A percentile compares a stretch with the other conserved stretches of the same genome.
phyloP scores from a whole-genome alignment of 2,113 vertebrate species.

The Pitta sordida region DNA sequence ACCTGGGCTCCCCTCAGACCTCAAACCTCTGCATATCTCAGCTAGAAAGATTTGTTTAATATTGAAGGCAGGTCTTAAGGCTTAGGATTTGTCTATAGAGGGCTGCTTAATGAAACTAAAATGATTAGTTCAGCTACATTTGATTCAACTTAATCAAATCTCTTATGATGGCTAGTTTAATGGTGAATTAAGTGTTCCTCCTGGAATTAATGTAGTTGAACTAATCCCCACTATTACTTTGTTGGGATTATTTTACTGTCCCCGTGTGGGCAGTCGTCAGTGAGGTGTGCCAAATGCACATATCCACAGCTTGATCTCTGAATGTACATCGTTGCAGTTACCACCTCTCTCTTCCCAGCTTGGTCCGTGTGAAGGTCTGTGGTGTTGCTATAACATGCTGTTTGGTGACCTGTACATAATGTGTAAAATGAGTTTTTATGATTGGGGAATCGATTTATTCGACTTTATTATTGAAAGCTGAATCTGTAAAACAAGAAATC shows the following conservation, averaged over 20 bases:
- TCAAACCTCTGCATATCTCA: slow-evolving; percentile 30
- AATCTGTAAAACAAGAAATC: slow-evolving; percentile 67
- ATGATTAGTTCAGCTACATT: slow-evolving; percentile 51
- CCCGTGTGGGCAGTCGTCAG: slow-evolving; percentile 9
- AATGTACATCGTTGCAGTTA: slow-evolving; percentile 61
- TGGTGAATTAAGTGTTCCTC: slow-evolving; percentile 15
- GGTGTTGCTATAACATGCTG: slow-evolving; percentile 56
- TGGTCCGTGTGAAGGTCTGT: slow-evolving; percentile 37
- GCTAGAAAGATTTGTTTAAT: not conserved
- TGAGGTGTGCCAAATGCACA: slow-evolving; percentile 75
- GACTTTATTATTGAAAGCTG: slow-evolving; percentile 75
- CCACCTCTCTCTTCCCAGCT: slow-evolving; percentile 1
- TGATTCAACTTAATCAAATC: slow-evolving; percentile 4
- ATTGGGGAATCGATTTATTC: slow-evolving; percentile 71
- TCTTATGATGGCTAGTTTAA: slow-evolving; percentile 8
- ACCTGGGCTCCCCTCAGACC: slow-evolving; percentile 11
- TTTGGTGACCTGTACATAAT: slow-evolving; percentile 75
- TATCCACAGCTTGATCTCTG: slow-evolving; percentile 53
- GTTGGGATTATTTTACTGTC: slow-evolving; percentile 30
- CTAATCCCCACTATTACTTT: not conserved
- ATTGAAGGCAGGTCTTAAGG: not conserved
- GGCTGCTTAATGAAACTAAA: slow-evolving; percentile 20
- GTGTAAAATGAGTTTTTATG: slow-evolving; percentile 78
- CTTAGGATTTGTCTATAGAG: not conserved
- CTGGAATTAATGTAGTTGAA: slow-evolving; percentile 32